Percentiles rank a stretch among this genome's conserved stretches.
Conservation (phyloP, 2,888 invertebrate genomes). For the Melanostoma scalare region DNA sequence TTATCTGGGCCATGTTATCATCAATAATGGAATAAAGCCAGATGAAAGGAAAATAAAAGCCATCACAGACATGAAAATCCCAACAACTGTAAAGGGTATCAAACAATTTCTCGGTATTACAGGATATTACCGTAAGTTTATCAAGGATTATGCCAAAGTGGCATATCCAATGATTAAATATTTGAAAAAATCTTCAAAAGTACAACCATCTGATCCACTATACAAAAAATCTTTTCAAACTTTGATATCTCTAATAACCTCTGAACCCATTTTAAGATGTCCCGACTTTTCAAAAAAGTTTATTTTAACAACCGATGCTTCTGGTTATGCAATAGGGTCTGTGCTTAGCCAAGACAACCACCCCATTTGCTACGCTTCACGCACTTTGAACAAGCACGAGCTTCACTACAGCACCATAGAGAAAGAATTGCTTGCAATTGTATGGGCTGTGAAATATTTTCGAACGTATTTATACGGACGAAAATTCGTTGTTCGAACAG, state of each 20-base stretch:
- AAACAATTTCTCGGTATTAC: constrained; percentile 73
- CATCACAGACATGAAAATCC: constrained; percentile 58
- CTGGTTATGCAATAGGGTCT: constrained; percentile 60
- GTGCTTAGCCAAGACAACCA: constrained; percentile 59
- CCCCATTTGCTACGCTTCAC: constrained; percentile 59
- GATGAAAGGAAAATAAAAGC: constrained; percentile 74
- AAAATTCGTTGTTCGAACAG: constrained; percentile 53
- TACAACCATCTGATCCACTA: constrained; percentile 16
- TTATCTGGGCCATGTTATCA: constrained; percentile 46
- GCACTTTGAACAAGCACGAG: constrained; percentile 65
- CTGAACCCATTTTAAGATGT: constrained; percentile 48
- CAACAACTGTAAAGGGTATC: constrained; percentile 74
- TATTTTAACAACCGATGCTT: constrained; percentile 61
- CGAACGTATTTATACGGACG: constrained; percentile 61
- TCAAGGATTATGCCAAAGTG: constrained; percentile 58
- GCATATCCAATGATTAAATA: constrained; percentile 58
- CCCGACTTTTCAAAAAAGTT: constrained; percentile 66
- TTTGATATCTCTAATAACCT: constrained; percentile 38
- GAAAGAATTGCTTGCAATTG: constrained; percentile 61
- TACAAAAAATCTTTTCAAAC: constrained; percentile 33
- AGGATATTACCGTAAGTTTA: constrained; percentile 72
- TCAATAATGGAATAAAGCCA: constrained; percentile 60
- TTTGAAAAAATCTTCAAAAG: constrained; percentile 30
- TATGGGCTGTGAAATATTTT: constrained; percentile 44
- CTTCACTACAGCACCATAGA: constrained; percentile 53